phyloP scores from a whole-genome alignment of 2,797 vertebrate genomes.

The Cryptoblepharus egeriae region DNA sequence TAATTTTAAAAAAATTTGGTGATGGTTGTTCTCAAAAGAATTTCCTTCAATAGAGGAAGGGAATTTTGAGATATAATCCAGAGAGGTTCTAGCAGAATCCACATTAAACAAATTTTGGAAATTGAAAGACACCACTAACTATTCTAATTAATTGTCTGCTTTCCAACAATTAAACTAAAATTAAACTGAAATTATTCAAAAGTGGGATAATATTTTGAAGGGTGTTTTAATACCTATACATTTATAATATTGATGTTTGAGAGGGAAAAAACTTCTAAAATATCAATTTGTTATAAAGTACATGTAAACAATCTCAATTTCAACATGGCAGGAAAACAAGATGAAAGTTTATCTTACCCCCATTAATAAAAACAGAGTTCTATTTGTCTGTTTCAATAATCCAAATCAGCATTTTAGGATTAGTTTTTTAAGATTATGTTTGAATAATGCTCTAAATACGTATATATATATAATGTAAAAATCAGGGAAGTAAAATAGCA shows the following conservation, averaged over 20 bases:
- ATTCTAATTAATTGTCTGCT: neutral
- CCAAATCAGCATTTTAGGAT: neutral
- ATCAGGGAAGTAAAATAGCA: neutral
- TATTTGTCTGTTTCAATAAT: neutral
- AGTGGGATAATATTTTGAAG: neutral
- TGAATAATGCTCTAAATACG: too few relatives aligned
- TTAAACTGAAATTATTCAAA: neutral
- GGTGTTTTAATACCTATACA: neutral
- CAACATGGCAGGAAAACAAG: neutral
- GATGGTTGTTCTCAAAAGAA: too few relatives aligned
- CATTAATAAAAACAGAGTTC: neutral
- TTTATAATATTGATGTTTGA: neutral
- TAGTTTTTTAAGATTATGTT: neutral
- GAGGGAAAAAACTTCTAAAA: too few relatives aligned
- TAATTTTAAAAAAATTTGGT: too few relatives aligned
- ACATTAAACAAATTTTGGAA: slow-evolving; percentile 12
- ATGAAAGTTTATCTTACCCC: neutral
- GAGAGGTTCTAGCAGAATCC: neutral
- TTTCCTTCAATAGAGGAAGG: too few relatives aligned
- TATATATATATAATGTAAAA: too few relatives aligned
- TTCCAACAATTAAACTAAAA: neutral
- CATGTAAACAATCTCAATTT: neutral
- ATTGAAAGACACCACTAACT: neutral
- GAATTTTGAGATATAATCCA: neutral
- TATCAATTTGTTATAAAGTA: neutral